Evolutionary conservation across 2,888 invertebrate genomes (phyloP), one percentile per base, ranked within the genome.

Genomic region (Muscina levida): DNA sequence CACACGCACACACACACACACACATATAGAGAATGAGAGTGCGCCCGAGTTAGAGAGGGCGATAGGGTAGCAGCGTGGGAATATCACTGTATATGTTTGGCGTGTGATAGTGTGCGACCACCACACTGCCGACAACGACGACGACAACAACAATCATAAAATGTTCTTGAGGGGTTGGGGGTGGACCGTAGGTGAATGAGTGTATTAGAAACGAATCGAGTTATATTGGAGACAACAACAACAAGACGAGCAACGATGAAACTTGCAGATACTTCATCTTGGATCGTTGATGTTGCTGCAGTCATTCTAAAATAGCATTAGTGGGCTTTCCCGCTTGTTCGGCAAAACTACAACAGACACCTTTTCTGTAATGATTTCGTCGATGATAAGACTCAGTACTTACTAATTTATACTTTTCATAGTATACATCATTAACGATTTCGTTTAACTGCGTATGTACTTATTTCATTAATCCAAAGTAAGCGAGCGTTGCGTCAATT

Each of bases 221-320:
- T 22, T 22, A 39, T 62, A 19, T 37, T 19, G 11, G 19, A 11
- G 13, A 11, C 1, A 42, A 22, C 42, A 42, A 19, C 42, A 22
- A n/a, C 39, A 22, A 17, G n/a, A n/a, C n/a, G n/a, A n/a, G n/a
- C 17, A 17, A 39, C 37, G 19, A 59, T 11, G 37, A 8, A 59
- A 19, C 59, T 11, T 62, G 42, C 62, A 39, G 42, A 42, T 62
- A 22, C 37, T 59, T 37, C 37, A 59, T 37, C 2, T 57, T 57
- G n/a, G 57, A 13, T n/a, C n/a, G 26, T 53, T 22, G 17, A 13
- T 56, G 56, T 24, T 56, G 26, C 56, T 26, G 56, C 26, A 26
- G 56, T 56, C 19, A 17, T 13, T 46, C 59, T 59, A 13, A 39
- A 59, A 37, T 15, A 19, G 48, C 15, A n/a, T n/a, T n/a, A n/a